Percentiles rank a stretch among this genome's conserved stretches.
These are phyloP conservation scores for Arctocebus calabarensis DNA, from an alignment of 2,797 vertebrate genomes.

Conservation along the genomic window DNA sequence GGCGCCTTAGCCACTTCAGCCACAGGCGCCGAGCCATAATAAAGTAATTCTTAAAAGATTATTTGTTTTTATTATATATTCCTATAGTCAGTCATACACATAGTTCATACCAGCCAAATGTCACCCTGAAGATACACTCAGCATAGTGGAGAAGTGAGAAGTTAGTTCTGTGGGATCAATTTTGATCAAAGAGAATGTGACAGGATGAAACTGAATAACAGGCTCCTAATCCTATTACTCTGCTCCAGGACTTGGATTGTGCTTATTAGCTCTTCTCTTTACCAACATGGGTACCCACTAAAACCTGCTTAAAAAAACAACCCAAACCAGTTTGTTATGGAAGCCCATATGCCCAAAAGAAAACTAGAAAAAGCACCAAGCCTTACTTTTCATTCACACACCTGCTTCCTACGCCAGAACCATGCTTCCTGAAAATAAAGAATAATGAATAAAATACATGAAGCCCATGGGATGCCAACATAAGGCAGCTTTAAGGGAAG, in stretches of 20 bases:
- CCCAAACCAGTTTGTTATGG: slow-evolving; percentile 11
- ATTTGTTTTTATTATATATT: slow-evolving; percentile 26
- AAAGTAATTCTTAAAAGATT: slow-evolving; percentile 44
- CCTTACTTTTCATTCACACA: slow-evolving; percentile 59
- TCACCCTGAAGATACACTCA: slow-evolving; percentile 10
- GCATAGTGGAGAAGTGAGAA: neutral
- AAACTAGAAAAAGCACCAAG: slow-evolving; percentile 85
- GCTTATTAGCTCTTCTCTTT: neutral
- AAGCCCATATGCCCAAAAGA: slow-evolving; percentile 82
- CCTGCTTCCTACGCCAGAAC: slow-evolving; percentile 17
- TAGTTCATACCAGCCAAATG: neutral
- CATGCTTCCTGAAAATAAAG: slow-evolving; percentile 10
- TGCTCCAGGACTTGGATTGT: neutral
- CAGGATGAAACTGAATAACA: neutral
- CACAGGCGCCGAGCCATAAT: neutral
- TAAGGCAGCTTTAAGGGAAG: neutral
- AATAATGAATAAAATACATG: neutral
- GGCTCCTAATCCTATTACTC: neutral
- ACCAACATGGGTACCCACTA: neutral
- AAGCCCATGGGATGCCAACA: neutral
- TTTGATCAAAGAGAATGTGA: neutral
- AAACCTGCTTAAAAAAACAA: slow-evolving; percentile 41
- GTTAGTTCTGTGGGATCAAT: neutral
- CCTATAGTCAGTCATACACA: neutral
- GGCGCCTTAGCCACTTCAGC: too few relatives aligned